These are phyloP conservation scores for Muricea muricata DNA, from an alignment of 92 coral and sea anemone genomes.

Conservation along the genomic window DNA sequence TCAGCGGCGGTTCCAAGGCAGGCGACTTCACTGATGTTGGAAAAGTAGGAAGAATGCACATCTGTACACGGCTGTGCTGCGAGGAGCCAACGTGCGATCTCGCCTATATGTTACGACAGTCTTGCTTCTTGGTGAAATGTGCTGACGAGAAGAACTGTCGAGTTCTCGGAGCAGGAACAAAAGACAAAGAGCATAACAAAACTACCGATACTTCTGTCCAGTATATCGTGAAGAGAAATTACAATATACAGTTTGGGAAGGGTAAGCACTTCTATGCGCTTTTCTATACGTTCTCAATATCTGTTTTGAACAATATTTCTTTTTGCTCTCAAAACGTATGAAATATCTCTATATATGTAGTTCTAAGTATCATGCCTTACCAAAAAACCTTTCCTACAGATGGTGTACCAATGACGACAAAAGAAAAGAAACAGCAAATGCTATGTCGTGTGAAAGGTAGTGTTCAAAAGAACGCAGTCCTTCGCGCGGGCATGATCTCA, in stretches of 20 bases:
- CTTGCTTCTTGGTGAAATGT: slow-evolving; percentile 89
- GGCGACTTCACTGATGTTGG: slow-evolving; percentile 97
- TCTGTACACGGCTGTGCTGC: slow-evolving; percentile 93
- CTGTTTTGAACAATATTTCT: too few species aligned
- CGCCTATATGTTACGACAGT: slow-evolving; percentile 92
- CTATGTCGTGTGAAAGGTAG: slow-evolving; percentile 80
- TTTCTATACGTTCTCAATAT: too few species aligned
- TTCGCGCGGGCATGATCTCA: slow-evolving; percentile 94
- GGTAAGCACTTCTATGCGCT: slow-evolving; percentile 53
- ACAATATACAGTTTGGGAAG: slow-evolving; percentile 78
- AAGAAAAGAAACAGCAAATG: slow-evolving; percentile 67
- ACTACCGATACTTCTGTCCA: slow-evolving; percentile 76
- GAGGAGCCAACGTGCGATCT: slow-evolving; percentile 92
- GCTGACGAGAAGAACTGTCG: slow-evolving; percentile 86
- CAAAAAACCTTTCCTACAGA: too few species aligned
- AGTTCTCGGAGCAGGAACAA: slow-evolving; percentile 43
- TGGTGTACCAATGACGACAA: slow-evolving; percentile 70
- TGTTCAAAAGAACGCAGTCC: slow-evolving; percentile 82
- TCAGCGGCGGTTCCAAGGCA: slow-evolving; percentile 84
- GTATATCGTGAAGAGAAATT: slow-evolving; percentile 82
- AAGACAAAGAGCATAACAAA: slow-evolving; percentile 28
- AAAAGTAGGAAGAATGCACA: slow-evolving; percentile 82
- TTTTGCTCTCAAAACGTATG: too few species aligned
- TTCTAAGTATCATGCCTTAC: too few species aligned
- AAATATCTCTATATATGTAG: too few species aligned